Percentiles rank a stretch among this genome's conserved stretches.
phyloP scores from a whole-genome alignment of 2,113 vertebrate genomes.

The Jacana jacana region DNA sequence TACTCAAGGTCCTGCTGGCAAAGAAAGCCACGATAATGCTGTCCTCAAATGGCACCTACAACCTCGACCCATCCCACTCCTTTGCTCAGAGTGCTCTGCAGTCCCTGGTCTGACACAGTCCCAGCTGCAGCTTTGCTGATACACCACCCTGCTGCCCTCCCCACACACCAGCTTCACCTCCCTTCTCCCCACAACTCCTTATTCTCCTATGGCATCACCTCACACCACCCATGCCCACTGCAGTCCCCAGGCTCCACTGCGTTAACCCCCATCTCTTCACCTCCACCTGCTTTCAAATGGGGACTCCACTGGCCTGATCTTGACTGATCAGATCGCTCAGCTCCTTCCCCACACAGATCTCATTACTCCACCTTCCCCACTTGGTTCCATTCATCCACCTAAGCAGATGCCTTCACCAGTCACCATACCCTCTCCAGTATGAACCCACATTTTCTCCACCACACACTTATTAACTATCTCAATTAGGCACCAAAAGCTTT shows the following conservation, averaged over 20 bases:
- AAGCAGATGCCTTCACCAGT: not conserved
- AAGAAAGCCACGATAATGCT: not conserved
- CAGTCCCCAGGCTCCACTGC: accelerated
- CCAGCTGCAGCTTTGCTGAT: no score
- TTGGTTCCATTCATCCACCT: not conserved
- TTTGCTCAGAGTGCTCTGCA: not conserved
- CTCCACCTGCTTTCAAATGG: not conserved
- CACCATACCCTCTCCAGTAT: not conserved
- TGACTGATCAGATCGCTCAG: not conserved
- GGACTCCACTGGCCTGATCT: not conserved
- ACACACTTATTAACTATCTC: not conserved
- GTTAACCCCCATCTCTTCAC: not conserved
- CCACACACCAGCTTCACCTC: accelerated
- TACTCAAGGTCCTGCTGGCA: not conserved
- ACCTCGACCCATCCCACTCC: not conserved
- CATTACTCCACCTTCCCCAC: not conserved
- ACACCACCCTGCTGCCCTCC: not conserved
- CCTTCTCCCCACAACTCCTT: not conserved
- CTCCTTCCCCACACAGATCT: not conserved
- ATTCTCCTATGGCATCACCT: not conserved
- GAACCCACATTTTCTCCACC: not conserved
- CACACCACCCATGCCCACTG: accelerated
- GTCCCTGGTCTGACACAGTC: not conserved
- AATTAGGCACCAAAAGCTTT: not conserved
- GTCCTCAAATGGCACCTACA: not conserved